Base-by-base conservation (phyloP, 1,140 invertebrate genomes). In the Popillia japonica region DNA sequence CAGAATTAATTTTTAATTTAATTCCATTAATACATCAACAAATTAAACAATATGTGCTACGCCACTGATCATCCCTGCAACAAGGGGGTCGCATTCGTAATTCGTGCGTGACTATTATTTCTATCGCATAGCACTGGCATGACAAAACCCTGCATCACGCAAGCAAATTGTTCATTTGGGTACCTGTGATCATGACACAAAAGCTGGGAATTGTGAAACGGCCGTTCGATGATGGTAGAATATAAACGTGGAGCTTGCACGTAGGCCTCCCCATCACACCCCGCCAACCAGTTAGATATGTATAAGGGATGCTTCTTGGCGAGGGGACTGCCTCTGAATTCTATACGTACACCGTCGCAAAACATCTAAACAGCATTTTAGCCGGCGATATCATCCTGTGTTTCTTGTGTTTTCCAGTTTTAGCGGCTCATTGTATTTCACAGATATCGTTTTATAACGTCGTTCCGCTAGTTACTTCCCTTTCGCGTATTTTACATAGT, bases 391-490 rank as follows among this genome's bases (percentile, higher is more conserved):
- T 72, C 48, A 40, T 64, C n/a, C 17, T 64, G 61, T 27, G n/a
- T n/a, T n/a, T n/a, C 14, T 68, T 61, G 22, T 72, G 41, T 72
- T 68, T 77, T 77, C 22, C 14, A 40, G 72, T 73, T 73, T 64
- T n/a, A n/a, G n/a, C n/a, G n/a, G n/a, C n/a, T n/a, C n/a, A n/a
- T n/a, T n/a, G n/a, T n/a, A n/a, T n/a, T n/a, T 40, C 20, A 72
- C 64, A 78, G 79, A 80, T 80, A 80, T 80, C 76, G 79, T 80
- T 80, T 79, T 77, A 77, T 77, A 79, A 79, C 68, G 78, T 77
- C 78, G 34, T 79, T 77, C 72, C 76, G 78, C 44, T 64, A 64
- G 23, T 41, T 34, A 73, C 75, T 73, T 40, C 64, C 74, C 27
- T 76, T 74, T 42, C 11, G 64, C 8, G 9, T 23, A 27, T 27